phyloP scores from a whole-genome alignment of 2,888 invertebrate species.

The Sericinus montela region DNA sequence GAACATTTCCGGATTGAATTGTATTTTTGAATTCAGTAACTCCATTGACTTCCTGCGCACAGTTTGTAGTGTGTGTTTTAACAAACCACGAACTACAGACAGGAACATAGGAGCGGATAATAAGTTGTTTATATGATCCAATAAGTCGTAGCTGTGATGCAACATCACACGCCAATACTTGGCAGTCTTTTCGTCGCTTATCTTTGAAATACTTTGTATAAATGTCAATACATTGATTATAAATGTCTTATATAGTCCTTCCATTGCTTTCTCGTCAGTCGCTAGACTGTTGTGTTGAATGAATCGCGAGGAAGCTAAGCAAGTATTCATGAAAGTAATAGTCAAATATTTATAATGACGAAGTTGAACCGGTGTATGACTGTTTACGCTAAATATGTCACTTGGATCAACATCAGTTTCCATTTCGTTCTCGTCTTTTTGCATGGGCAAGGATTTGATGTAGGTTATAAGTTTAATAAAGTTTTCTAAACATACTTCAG shows the following conservation, averaged over 20 bases:
- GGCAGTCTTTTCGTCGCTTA: constrained; percentile 80
- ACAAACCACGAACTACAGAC: constrained; percentile 85
- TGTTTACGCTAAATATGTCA: constrained; percentile 81
- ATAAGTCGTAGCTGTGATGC: constrained; percentile 87
- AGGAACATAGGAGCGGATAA: constrained; percentile 90
- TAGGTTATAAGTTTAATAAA: constrained; percentile 84
- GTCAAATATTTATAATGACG: constrained; percentile 91
- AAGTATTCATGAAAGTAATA: constrained; percentile 84
- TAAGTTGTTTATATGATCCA: constrained; percentile 89
- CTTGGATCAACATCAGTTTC: constrained; percentile 57
- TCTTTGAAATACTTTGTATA: constrained; percentile 82
- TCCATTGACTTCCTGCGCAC: constrained; percentile 92
- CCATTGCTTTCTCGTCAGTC: constrained; percentile 69
- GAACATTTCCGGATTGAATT: constrained; percentile 82
- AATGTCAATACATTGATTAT: constrained; percentile 84
- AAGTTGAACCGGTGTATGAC: constrained; percentile 85
- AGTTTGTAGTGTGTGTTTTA: constrained; percentile 83
- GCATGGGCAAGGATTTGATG: constrained; percentile 82
- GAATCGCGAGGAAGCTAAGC: constrained; percentile 84
- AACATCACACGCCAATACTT: constrained; percentile 92
- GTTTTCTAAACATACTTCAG: constrained; percentile 80
- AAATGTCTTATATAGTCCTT: constrained; percentile 82
- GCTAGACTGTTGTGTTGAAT: constrained; percentile 82
- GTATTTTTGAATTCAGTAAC: constrained; percentile 89
- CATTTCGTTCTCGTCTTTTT: constrained; percentile 74